Evolutionary conservation across 2,113 vertebrate genomes (phyloP).

Genomic region (Emydura subglobosa): DNA sequence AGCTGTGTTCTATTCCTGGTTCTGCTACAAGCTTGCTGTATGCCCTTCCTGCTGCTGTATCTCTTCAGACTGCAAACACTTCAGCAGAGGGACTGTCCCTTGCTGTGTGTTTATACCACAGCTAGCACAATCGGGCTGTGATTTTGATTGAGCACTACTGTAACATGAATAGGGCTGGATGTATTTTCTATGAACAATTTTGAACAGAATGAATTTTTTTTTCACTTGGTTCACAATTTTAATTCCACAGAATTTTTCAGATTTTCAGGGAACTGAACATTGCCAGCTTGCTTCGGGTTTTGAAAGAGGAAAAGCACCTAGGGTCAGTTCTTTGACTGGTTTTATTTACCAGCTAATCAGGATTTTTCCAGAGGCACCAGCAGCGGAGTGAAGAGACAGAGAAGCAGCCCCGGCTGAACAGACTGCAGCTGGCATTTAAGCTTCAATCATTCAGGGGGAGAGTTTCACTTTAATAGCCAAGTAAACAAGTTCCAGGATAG

Average conservation of each 20-base stretch:
- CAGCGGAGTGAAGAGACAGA: background rate
- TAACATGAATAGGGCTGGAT: background rate
- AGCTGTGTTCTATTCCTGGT: background rate
- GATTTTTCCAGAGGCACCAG: background rate
- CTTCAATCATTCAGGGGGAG: background rate
- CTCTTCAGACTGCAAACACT: background rate
- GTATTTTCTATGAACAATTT: background rate
- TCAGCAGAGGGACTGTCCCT: background rate
- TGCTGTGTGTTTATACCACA: background rate
- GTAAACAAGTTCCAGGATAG: background rate
- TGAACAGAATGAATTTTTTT: background rate
- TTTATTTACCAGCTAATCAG: background rate
- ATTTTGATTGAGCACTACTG: background rate
- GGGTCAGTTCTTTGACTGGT: background rate
- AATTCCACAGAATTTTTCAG: background rate
- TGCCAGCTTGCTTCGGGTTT: background rate
- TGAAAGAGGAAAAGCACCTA: background rate
- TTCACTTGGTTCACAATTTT: background rate
- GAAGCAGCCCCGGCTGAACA: background rate
- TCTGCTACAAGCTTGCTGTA: background rate
- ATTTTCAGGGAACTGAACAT: background rate
- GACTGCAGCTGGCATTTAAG: background rate
- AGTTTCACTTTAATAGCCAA: background rate
- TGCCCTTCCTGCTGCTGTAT: background rate
- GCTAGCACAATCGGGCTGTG: no score